Evolutionary conservation across 2,797 vertebrate genomes (phyloP).

Genomic region (Pseudochromis fuscus): DNA sequence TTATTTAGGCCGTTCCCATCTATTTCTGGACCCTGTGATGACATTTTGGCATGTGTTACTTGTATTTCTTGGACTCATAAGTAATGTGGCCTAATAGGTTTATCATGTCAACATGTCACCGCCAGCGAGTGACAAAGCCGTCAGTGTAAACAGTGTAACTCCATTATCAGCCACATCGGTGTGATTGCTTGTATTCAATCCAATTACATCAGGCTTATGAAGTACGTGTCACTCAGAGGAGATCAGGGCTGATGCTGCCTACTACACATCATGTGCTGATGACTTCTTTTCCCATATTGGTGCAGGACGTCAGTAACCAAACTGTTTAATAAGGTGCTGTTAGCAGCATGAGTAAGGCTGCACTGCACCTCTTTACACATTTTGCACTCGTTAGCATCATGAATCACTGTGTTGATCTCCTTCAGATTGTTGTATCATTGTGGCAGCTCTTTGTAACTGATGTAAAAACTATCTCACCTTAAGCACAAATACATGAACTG

Average conservation of each 20-base stretch:
- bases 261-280: background rate
- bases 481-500: too few species aligned
- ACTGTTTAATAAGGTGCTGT: background rate
- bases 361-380: too few species aligned
- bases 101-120: slow-evolving; percentile 28
- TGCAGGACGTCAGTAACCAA: background rate
- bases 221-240: slow-evolving; percentile 12
- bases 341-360: background rate
- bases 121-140: background rate
- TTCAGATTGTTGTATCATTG: background rate
- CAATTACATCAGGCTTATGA: slow-evolving; percentile 18
- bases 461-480: too few species aligned
- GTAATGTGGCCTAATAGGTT: slow-evolving; percentile 11
- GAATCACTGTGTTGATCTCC: background rate
- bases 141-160: slow-evolving; percentile 9
- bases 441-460: too few species aligned
- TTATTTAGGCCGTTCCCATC: background rate
- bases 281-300: background rate
- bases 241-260: background rate
- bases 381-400: too few species aligned
- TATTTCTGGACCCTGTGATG: slow-evolving; percentile 4
- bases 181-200: slow-evolving; percentile 33
- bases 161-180: slow-evolving; percentile 38
- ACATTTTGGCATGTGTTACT: slow-evolving; percentile 6
- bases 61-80: slow-evolving; percentile 2